Conservation (phyloP, 2,113 vertebrate species). For the Datnioides undecimradiatus region DNA sequence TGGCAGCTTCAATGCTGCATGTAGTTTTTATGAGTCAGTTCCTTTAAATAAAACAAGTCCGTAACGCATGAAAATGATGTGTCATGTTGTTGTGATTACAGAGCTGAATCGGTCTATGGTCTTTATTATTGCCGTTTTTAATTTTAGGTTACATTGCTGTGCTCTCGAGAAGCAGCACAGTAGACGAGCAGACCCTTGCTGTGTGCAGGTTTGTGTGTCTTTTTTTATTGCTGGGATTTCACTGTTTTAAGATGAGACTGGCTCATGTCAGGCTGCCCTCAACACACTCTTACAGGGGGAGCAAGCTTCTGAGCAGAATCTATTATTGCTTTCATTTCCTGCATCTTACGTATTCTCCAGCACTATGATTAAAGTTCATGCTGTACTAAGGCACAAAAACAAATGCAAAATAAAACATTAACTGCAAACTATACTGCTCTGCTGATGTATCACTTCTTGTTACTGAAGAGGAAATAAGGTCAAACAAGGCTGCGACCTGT, state of each 20-base stretch:
- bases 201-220: not conserved
- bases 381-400: not conserved
- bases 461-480: not conserved
- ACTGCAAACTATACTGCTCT: not conserved
- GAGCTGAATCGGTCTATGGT: too few species aligned
- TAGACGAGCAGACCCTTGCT: not conserved
- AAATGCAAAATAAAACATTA: not conserved
- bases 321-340: conserved; percentile 54
- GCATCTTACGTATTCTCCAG: conserved; percentile 5
- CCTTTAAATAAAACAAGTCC: not conserved
- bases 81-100: not conserved
- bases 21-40: not conserved
- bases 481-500: not conserved
- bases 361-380: not conserved
- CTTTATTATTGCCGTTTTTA: not conserved
- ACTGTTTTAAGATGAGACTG: not conserved
- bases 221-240: conserved; percentile 7
- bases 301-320: not conserved
- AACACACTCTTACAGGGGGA: not conserved
- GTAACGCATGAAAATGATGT: not conserved
- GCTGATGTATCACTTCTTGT: not conserved
- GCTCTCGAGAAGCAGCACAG: not conserved
- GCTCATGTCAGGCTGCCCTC: not conserved
- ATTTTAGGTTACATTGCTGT: not conserved
- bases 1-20: not conserved